Evolutionary conservation across 2,113 vertebrate genomes (phyloP), one percentile per base, ranked within the genome.

Genomic region (Micromys minutus): DNA sequence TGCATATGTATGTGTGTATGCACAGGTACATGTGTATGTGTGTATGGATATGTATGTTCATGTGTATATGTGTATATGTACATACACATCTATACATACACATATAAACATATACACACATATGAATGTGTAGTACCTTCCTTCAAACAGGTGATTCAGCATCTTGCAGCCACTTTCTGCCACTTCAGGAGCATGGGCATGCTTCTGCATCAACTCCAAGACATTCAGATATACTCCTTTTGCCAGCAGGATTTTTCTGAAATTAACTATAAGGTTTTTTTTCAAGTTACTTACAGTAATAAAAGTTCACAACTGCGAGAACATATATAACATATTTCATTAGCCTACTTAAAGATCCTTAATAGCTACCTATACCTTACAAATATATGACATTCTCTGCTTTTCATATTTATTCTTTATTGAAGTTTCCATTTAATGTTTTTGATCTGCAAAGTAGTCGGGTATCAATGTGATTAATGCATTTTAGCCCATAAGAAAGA

Each of bases 161-260:
- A 99, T 98, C 93, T 97, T 98, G 96, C 99, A 99, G 95, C 99
- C 99, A 83, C 99, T 99, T 98, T 99, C 98, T 95, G 99, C 98
- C 69, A 99, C 99, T 92, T 99, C 98, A 4, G 98, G 98, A 17
- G 98, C 99, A 67, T 96, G 26, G 0, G 95, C 69, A 57, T 99
- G 98, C 95, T 97, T 99, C 98, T 98, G 99, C 99, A 99, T 99
- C 98, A 99, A 99, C 59, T 99, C 99, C 96, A 99, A 95, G 76
- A 99, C 97, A 96, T 99, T 99, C 89, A 99, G 98, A 72, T 99
- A 99, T 94, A 99, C 99, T 90, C 99, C 99, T 92, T 99, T 99
- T 57, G 98, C 98, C 97, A 99, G 93, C 94, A 99, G 98, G 92
- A 98, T 98, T 74, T 98, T 98, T 79, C 98, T 98, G 96, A 99